Evolutionary conservation across 2,888 invertebrate species (phyloP), one percentile per base, ranked within the genome.

Genomic region (Drosophila helvetica): DNA sequence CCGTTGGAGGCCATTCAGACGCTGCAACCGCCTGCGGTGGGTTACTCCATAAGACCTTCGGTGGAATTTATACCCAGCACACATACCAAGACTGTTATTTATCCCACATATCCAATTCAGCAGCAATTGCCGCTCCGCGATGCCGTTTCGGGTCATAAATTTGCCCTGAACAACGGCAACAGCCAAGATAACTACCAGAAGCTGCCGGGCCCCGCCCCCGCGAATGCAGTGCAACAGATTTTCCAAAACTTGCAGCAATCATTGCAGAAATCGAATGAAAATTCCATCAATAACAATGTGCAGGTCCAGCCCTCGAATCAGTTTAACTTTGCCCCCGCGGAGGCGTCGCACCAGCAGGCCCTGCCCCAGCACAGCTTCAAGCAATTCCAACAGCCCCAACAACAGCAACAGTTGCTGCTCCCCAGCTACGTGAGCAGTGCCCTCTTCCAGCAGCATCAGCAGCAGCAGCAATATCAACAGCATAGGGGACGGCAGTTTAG

Each of bases 61-160:
- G 81, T 91, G 63, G 92, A 92, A 91, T 80, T 93, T 91, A 80
- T 92, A 78, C 90, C 91, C 48, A 92, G 90, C 68, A 80, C 89
- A 70, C 85, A 83, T 47, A 88, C 82, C 33, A 91, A 90, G 57
- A 74, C 79, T 58, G 75, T 85, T 72, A 83, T 85, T 78, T 85
- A 85, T 78, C 86, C 83, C 56, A 82, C 89, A 80, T 91, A 89
- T 72, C 89, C 93, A 64, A 89, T 91, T 30, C 92, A 93, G 78
- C 94, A 94, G 79, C 94, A 94, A 81, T 91, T 94, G 68, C 94
- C 94, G 15, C 93, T 93, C 74, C 93, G 93, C 68, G 94, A 94
- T 77, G 93, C 94, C 30, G 83, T 88, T 88, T 69, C 85, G 87
- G 93, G 93, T 22, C 94, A 94, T 88, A 90, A 89, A 86, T 91